Conservation (phyloP, 2,797 vertebrate species). For the Acridotheres tristis region DNA sequence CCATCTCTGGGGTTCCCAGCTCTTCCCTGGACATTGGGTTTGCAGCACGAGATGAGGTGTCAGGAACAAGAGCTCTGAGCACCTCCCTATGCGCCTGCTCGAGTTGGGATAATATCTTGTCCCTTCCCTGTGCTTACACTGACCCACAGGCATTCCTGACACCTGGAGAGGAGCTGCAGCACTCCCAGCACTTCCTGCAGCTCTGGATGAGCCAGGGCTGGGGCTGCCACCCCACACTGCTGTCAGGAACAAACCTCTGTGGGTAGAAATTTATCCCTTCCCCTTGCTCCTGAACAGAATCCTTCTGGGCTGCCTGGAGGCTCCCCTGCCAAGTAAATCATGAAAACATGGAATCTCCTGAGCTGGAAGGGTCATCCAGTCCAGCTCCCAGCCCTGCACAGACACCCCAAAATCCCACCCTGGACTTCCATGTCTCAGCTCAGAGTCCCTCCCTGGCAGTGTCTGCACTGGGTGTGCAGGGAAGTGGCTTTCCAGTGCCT, state of each 20-base stretch:
- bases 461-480: background rate
- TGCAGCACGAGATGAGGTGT: background rate
- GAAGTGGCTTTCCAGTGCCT: background rate
- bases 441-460: background rate
- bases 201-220: accelerated
- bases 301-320: background rate
- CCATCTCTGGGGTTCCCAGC: background rate
- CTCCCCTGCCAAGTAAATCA: background rate
- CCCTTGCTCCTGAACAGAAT: background rate
- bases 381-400: background rate
- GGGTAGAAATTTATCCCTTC: background rate
- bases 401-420: too few relatives aligned
- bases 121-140: background rate
- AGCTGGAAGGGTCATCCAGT: background rate
- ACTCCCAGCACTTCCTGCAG: background rate
- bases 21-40: background rate
- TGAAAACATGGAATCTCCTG: background rate
- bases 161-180: background rate
- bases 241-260: background rate
- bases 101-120: background rate
- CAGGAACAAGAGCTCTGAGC: background rate
- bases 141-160: background rate
- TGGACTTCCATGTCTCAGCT: too few relatives aligned
- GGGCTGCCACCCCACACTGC: background rate
- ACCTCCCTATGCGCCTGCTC: background rate